These are phyloP conservation scores for Hemitrygon akajei DNA, from an alignment of 2,797 vertebrate species.

Conservation along the genomic window DNA sequence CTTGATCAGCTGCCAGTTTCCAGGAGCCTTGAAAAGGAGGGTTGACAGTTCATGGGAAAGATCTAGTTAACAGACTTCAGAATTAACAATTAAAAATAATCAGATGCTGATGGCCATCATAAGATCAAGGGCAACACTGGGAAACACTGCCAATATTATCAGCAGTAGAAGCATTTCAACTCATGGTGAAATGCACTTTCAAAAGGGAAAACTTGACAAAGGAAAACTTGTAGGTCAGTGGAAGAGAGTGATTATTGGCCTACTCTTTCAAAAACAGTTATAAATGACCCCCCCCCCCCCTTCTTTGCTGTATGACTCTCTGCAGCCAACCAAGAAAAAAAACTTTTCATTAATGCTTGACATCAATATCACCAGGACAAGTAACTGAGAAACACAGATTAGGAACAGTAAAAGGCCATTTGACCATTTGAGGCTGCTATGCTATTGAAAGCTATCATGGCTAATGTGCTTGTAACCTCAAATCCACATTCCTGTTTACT, in stretches of 20 bases:
- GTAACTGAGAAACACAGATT: background rate
- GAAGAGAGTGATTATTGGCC: background rate
- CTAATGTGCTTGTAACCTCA: too few species aligned
- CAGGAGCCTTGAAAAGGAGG: background rate
- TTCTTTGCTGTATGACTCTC: background rate
- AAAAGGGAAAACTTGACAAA: background rate
- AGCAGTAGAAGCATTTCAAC: background rate
- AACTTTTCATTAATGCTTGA: background rate
- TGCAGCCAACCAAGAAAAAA: background rate
- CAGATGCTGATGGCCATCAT: background rate
- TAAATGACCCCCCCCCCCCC: background rate
- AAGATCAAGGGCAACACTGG: background rate
- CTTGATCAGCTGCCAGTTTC: background rate
- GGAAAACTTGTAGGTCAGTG: background rate
- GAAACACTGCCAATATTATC: background rate
- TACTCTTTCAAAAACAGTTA: background rate
- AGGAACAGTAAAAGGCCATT: too few species aligned
- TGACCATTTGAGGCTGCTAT: too few species aligned
- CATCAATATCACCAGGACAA: background rate
- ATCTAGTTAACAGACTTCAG: background rate
- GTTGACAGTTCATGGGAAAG: background rate
- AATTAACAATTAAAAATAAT: conserved; percentile 12
- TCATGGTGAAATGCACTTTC: background rate
- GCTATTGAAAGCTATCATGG: too few species aligned
- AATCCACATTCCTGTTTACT: too few species aligned